Conservation (phyloP, 2,797 vertebrate genomes). For the Labeo calbasu region DNA sequence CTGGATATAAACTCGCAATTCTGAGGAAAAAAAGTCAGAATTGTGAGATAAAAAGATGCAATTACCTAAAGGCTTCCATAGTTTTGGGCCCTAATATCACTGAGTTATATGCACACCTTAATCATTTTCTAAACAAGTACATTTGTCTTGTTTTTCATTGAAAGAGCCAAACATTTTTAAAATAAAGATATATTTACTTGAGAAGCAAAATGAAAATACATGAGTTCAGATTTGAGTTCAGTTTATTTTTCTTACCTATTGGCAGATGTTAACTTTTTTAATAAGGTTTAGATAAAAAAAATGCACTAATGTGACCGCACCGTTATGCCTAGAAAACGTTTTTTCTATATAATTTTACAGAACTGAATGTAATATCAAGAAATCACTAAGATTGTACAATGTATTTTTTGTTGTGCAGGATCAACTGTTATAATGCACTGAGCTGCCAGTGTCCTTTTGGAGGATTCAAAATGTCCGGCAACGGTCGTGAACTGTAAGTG, state of each 20-base stretch:
- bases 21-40: too few relatives aligned
- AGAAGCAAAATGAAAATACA: not conserved
- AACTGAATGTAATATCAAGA: slow-evolving; percentile 52
- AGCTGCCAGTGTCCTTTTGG: slow-evolving; percentile 98
- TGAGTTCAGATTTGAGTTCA: too few relatives aligned
- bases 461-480: slow-evolving; percentile 99
- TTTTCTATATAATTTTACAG: too few relatives aligned
- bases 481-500: slow-evolving; percentile 99
- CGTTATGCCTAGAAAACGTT: too few relatives aligned
- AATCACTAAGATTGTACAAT: slow-evolving; percentile 58
- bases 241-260: not conserved
- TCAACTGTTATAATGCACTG: slow-evolving; percentile 99
- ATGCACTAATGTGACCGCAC: too few relatives aligned
- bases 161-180: not conserved
- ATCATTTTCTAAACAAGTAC: not conserved
- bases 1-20: too few relatives aligned
- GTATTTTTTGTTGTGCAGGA: slow-evolving; percentile 78
- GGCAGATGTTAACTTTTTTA: not conserved
- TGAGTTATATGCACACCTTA: not conserved
- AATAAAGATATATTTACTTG: not conserved
- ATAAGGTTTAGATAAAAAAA: too few relatives aligned
- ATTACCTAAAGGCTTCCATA: too few relatives aligned
- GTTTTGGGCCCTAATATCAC: not conserved
- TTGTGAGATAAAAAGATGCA: too few relatives aligned
- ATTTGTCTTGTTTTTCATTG: not conserved